Conservation (phyloP, 2,888 invertebrate species). For the Limnephilus rhombicus region DNA sequence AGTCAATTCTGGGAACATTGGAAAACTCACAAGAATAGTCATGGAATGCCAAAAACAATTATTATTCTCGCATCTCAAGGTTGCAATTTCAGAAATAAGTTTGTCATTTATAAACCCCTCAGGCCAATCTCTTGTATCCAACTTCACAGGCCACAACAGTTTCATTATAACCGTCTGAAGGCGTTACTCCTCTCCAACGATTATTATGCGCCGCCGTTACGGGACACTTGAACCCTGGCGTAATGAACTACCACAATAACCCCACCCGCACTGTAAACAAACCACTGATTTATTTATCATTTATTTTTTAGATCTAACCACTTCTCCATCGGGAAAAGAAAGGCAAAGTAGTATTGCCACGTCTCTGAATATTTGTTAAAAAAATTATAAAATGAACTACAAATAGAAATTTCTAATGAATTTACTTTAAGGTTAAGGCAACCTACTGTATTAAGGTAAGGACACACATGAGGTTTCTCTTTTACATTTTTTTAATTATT, state of each 20-base stretch:
- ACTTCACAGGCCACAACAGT: background rate
- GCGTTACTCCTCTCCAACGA: constrained; percentile 17
- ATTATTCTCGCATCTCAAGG: background rate
- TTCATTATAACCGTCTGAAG: constrained; percentile 27
- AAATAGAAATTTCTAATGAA: too few species aligned
- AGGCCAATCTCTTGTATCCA: background rate
- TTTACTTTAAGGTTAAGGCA: too few species aligned
- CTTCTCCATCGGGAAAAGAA: too few species aligned
- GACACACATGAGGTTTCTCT: too few species aligned
- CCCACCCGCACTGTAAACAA: background rate
- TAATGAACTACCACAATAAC: constrained; percentile 4
- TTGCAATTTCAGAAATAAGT: background rate
- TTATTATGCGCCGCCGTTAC: constrained; percentile 32
- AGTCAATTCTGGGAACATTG: too few species aligned
- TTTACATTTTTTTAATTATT: too few species aligned
- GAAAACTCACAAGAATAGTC: too few species aligned
- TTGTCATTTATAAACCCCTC: background rate
- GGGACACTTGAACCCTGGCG: background rate
- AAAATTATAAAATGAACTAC: too few species aligned
- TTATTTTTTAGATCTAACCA: background rate
- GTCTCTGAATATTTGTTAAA: too few species aligned
- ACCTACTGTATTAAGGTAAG: too few species aligned
- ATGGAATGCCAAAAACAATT: too few species aligned
- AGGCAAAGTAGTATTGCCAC: too few species aligned
- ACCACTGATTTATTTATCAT: background rate